A percentile compares a stretch with the other conserved stretches of the same genome.
These are phyloP conservation scores for Drosophila crucigera DNA, from an alignment of 2,888 invertebrate species.

Conservation along the genomic window DNA sequence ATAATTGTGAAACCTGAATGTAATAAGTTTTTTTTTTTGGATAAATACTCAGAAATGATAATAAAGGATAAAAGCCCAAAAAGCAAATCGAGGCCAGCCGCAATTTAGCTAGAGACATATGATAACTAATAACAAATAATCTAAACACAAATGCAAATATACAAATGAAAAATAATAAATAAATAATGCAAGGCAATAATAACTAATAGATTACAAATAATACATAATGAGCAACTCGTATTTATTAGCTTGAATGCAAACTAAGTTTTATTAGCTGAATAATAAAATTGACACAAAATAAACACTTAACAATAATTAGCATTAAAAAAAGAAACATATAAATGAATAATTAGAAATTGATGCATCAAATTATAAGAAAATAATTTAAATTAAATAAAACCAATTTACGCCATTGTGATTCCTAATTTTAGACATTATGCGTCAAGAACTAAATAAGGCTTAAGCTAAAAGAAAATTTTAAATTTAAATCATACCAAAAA, in stretches of 20 bases:
- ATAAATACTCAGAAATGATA: slow-evolving; percentile 37
- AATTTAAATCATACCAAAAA: slow-evolving; percentile 23
- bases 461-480: slow-evolving; percentile 21
- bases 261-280: slow-evolving; percentile 36
- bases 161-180: slow-evolving; percentile 32
- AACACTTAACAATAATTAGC: slow-evolving; percentile 74
- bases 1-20: slow-evolving; percentile 37
- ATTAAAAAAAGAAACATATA: slow-evolving; percentile 43
- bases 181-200: slow-evolving; percentile 68
- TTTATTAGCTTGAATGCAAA: slow-evolving; percentile 31
- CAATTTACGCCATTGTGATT: slow-evolving; percentile 84
- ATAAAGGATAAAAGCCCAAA: slow-evolving; percentile 45
- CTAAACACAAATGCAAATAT: slow-evolving; percentile 30
- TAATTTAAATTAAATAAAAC: slow-evolving; percentile 18
- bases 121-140: slow-evolving; percentile 24
- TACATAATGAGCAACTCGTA: slow-evolving; percentile 30
- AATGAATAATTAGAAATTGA: slow-evolving; percentile 28
- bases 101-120: slow-evolving; percentile 58
- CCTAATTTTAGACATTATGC: slow-evolving; percentile 82
- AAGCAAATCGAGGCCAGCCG: slow-evolving; percentile 35
- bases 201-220: slow-evolving; percentile 51
- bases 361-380: slow-evolving; percentile 28
- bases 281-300: slow-evolving; percentile 38
- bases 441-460: slow-evolving; percentile 29
- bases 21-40: slow-evolving; percentile 35